Evolutionary conservation across 2,888 invertebrate genomes (phyloP).

Genomic region (Macrophya annulata): DNA sequence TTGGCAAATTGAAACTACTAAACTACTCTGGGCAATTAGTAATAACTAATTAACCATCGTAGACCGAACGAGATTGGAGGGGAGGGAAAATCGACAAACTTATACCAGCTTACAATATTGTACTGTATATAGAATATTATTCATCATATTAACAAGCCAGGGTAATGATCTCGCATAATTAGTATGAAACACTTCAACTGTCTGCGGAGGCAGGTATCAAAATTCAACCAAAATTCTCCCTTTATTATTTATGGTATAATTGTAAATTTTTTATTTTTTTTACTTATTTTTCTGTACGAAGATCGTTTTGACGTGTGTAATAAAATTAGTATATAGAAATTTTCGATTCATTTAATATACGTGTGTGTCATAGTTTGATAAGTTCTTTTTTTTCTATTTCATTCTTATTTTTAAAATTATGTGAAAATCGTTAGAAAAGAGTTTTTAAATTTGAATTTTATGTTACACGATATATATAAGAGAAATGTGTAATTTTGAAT

Average conservation of each 20-base stretch:
- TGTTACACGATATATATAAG: slow-evolving; percentile 36
- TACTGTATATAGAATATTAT: slow-evolving; percentile 29
- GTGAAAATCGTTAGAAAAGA: background rate
- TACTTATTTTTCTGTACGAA: background rate
- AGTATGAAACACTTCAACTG: background rate
- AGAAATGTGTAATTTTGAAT: background rate
- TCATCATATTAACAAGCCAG: background rate
- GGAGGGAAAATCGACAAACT: slow-evolving; percentile 35
- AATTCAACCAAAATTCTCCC: background rate
- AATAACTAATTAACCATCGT: slow-evolving; percentile 71
- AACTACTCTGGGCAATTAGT: slow-evolving; percentile 72
- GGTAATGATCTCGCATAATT: slow-evolving; percentile 3
- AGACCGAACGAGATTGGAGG: background rate
- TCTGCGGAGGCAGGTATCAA: background rate
- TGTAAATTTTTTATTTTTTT: background rate
- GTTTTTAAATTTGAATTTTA: background rate
- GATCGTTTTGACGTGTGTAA: too few relatives aligned
- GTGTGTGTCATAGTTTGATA: too few relatives aligned
- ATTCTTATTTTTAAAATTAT: background rate
- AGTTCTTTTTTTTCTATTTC: too few relatives aligned
- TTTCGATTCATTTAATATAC: too few relatives aligned
- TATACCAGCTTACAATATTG: slow-evolving; percentile 32
- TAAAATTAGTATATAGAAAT: too few relatives aligned
- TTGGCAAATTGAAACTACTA: slow-evolving; percentile 67
- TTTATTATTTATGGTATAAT: background rate